phyloP scores from a whole-genome alignment of 2,888 invertebrate species.

The Drosophila birchii region DNA sequence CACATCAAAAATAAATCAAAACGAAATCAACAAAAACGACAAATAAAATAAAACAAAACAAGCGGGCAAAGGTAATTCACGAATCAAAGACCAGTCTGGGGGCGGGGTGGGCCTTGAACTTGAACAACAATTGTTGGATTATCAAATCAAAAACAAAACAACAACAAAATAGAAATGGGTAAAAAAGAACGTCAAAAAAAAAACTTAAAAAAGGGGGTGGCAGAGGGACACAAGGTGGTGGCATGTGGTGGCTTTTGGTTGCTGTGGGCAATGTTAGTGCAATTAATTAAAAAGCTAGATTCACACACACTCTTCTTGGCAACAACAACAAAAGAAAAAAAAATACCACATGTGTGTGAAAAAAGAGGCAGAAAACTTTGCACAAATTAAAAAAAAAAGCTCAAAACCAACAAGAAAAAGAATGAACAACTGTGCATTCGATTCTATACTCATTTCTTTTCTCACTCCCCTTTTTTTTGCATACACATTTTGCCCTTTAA shows the following conservation, averaged over 20 bases:
- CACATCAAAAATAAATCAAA: conserved; percentile 23
- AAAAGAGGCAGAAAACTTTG: conserved; percentile 45
- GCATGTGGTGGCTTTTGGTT: conserved; percentile 6
- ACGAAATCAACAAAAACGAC: conserved; percentile 16
- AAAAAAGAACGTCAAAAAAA: conserved; percentile 24
- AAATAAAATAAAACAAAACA: conserved; percentile 4
- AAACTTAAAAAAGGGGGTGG: conserved; percentile 17
- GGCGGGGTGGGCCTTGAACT: conserved; percentile 63
- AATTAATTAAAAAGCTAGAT: conserved; percentile 74
- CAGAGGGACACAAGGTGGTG: conserved; percentile 36
- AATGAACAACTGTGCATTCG: conserved; percentile 52
- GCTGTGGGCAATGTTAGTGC: conserved; percentile 64
- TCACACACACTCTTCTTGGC: conserved; percentile 26
- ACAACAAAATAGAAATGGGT: background rate
- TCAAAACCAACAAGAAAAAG: conserved; percentile 29
- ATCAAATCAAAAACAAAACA: conserved; percentile 57
- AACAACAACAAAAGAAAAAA: conserved; percentile 14
- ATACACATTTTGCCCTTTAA: conserved; percentile 5
- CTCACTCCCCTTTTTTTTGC: conserved; percentile 7
- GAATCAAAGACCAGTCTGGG: conserved; percentile 26
- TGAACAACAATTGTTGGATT: conserved; percentile 61
- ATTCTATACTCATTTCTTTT: conserved; percentile 25
- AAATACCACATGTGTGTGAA: conserved; percentile 42
- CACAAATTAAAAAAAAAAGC: conserved; percentile 54
- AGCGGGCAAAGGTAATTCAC: conserved; percentile 21